A percentile compares a stretch with the other conserved stretches of the same genome.
Evolutionary conservation across 2,888 invertebrate genomes (phyloP).

Genomic region (Agrilus mali): DNA sequence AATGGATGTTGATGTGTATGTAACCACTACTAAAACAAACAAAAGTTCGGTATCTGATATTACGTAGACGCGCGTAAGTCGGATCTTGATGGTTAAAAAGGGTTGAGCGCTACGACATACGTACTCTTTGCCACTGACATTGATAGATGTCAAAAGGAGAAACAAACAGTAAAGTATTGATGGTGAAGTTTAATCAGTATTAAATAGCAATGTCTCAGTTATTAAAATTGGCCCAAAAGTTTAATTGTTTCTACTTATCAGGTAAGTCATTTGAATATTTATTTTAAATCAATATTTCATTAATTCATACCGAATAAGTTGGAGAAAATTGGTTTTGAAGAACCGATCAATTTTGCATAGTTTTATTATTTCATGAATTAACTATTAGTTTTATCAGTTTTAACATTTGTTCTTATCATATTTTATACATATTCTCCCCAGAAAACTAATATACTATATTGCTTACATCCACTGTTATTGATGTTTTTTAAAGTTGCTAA

Average conservation of each 20-base stretch:
- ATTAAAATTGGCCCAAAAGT: constrained; percentile 71
- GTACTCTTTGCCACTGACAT: constrained; percentile 1
- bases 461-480: no score
- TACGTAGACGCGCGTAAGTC: constrained; percentile 1
- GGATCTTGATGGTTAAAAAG: neutral
- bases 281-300: constrained; percentile 10
- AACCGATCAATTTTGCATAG: constrained; percentile 9
- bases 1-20: neutral
- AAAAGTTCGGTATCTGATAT: neutral
- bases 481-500: no score
- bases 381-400: no score
- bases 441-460: no score
- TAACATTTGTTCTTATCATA: no score
- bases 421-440: no score
- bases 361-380: no score
- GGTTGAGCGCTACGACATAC: neutral
- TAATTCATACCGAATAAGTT: constrained; percentile 15
- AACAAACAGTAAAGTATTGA: neutral
- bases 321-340: constrained; percentile 8
- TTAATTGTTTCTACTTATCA: constrained; percentile 81
- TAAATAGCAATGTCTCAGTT: constrained; percentile 47
- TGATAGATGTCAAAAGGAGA: no score
- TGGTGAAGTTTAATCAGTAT: constrained; percentile 1
- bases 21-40: no score
- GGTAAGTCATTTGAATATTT: constrained; percentile 39